Evolutionary conservation across 2,797 vertebrate species (phyloP).

Genomic region (Typhlichthys subterraneus): DNA sequence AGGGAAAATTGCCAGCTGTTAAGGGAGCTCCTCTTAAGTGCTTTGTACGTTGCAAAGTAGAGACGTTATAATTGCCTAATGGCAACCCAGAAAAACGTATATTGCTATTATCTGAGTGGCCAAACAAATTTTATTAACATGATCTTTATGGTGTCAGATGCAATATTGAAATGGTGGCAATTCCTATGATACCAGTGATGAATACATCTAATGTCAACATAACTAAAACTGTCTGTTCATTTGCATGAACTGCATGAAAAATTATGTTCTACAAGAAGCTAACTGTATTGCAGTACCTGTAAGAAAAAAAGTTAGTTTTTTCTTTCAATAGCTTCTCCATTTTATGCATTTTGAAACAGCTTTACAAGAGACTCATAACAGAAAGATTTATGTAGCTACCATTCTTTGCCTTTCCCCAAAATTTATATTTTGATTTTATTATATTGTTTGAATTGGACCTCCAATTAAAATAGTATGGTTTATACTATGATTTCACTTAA

Average conservation of each 20-base stretch:
- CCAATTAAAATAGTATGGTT: conserved; percentile 47
- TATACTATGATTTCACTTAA: conserved; percentile 59
- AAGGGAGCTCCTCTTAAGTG: conserved; percentile 74
- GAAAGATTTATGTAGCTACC: conserved; percentile 85
- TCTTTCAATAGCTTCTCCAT: conserved; percentile 88
- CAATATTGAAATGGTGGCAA: conserved; percentile 71
- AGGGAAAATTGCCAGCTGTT: conserved; percentile 71
- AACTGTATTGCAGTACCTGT: conserved; percentile 84
- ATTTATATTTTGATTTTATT: conserved; percentile 67
- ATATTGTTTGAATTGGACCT: conserved; percentile 67
- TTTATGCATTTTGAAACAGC: conserved; percentile 90
- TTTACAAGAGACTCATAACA: conserved; percentile 84
- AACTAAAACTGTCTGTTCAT: conserved; percentile 80
- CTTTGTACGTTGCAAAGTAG: conserved; percentile 83
- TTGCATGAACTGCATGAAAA: conserved; percentile 98
- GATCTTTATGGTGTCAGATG: conserved; percentile 62
- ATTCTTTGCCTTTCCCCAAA: conserved; percentile 86
- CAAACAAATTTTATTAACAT: conserved; percentile 34
- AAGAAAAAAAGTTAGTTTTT: conserved; percentile 74
- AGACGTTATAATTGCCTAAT: conserved; percentile 74
- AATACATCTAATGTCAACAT: conserved; percentile 71
- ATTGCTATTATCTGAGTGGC: conserved; percentile 50
- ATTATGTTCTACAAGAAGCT: conserved; percentile 80
- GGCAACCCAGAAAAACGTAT: conserved; percentile 58
- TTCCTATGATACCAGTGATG: conserved; percentile 73